Evolutionary conservation across 1,140 invertebrate genomes (phyloP), one percentile per base, ranked within the genome.

Genomic region (Ditylenchus dipsaci): DNA sequence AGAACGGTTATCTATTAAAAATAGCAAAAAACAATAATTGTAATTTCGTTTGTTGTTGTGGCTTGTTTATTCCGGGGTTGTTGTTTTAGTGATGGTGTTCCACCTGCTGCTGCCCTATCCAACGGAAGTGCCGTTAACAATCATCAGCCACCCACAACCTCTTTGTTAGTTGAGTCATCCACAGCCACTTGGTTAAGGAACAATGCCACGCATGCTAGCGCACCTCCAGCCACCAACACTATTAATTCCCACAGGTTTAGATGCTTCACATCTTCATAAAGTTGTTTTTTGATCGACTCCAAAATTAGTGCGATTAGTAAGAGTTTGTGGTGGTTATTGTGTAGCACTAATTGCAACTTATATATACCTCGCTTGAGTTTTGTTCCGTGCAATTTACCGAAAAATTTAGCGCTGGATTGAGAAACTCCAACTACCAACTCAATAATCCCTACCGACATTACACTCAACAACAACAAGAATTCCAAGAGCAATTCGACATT

Each of bases 401-500:
- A 3, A 38, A 38, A 38, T 38, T 38, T 38, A 38, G 33, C 11
- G 11, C 3, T 38, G 33, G 33, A 38, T 38, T 38, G 33, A 38
- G 49, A 19, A 53, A 53, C 15, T 53, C 49, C n/a, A 26, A 26
- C n/a, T 53, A 53, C 23, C 49, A 53, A 21, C 49, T 53, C n/a
- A 53, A 53, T 17, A 53, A 53, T 15, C n/a, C 49, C 49, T 21
- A 53, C 15, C 49, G 49, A 1, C 49, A 53, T 17, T 53, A 53
- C 23, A 5, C n/a, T 7, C 49, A 17, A 3, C 49, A 53, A 26
- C 49, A 53, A 53, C n/a, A 19, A 53, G 49, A 53, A 3, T 53
- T 53, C 23, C 49, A 53, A 15, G 49, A 53, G 49, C 49, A 53
- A 17, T 53, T 53, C 49, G 49, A 53, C 23, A 53, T 53, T 53